Evolutionary conservation across 2,888 invertebrate species (phyloP).

Genomic region (Eristalis tenax): DNA sequence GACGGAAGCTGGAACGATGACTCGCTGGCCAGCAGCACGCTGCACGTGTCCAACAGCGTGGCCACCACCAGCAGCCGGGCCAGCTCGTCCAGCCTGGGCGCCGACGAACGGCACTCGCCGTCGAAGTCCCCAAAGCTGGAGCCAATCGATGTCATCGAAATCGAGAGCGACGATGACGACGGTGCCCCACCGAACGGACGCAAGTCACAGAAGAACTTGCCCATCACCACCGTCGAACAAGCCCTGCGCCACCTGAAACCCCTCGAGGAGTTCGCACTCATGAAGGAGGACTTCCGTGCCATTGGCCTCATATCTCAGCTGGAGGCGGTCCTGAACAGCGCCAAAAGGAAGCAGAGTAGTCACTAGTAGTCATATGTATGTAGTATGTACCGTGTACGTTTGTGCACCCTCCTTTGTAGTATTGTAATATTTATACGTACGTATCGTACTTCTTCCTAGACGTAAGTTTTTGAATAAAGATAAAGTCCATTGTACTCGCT

Average conservation of each 20-base stretch:
- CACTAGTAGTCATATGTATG: not conserved
- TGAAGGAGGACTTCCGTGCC: conserved; percentile 79
- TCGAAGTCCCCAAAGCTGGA: conserved; percentile 50
- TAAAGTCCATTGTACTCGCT: conserved; percentile 13
- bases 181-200: not conserved
- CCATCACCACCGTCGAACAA: conserved; percentile 65
- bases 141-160: conserved; percentile 56
- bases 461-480: conserved; percentile 7
- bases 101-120: conserved; percentile 14
- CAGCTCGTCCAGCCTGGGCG: conserved; percentile 22
- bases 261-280: conserved; percentile 78
- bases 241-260: conserved; percentile 78
- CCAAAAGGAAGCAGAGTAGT: conserved; percentile 20
- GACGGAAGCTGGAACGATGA: conserved; percentile 32
- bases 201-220: not conserved
- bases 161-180: conserved; percentile 51
- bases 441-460: not conserved
- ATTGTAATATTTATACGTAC: not conserved
- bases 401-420: not conserved
- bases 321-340: conserved; percentile 74
- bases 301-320: conserved; percentile 79
- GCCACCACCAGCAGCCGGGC: conserved; percentile 29
- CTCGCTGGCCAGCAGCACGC: conserved; percentile 42
- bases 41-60: conserved; percentile 22
- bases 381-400: no score